Conservation (phyloP, 2,888 invertebrate species). For the Apamea crenata region DNA sequence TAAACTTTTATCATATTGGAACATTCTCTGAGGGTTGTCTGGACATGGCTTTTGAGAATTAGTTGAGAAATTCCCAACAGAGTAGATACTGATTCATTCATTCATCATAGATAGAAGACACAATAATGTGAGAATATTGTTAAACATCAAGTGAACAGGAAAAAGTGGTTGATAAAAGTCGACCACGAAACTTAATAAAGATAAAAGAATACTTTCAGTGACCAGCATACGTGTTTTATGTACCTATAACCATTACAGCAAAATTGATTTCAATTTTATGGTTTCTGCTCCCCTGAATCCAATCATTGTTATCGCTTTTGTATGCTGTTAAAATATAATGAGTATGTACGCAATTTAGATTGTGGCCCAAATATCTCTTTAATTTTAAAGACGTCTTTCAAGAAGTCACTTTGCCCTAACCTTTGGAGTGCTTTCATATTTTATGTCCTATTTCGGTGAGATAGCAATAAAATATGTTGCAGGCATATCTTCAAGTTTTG, state of each 20-base stretch:
- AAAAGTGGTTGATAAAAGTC: slow-evolving; percentile 41
- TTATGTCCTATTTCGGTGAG: slow-evolving; percentile 49
- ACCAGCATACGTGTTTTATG: slow-evolving; percentile 85
- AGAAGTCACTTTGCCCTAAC: slow-evolving; percentile 45
- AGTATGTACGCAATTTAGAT: slow-evolving; percentile 82
- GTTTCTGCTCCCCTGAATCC: slow-evolving; percentile 89
- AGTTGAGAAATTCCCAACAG: slow-evolving; percentile 8
- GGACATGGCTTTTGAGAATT: slow-evolving; percentile 27
- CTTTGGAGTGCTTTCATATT: slow-evolving; percentile 48
- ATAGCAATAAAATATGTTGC: slow-evolving; percentile 55
- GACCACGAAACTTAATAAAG: slow-evolving; percentile 70
- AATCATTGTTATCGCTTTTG: slow-evolving; percentile 89
- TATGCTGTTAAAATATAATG: slow-evolving; percentile 88
- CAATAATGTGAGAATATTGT: slow-evolving; percentile 15
- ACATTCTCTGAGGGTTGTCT: slow-evolving; percentile 52
- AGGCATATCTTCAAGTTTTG: slow-evolving; percentile 39
- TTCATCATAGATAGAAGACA: slow-evolving; percentile 5
- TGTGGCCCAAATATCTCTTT: slow-evolving; percentile 71
- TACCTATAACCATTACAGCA: slow-evolving; percentile 88
- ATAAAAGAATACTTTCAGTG: slow-evolving; percentile 78
- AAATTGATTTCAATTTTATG: slow-evolving; percentile 90
- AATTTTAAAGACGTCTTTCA: slow-evolving; percentile 56
- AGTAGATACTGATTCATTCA: slow-evolving; percentile 3
- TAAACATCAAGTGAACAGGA: slow-evolving; percentile 36
- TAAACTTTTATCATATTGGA: slow-evolving; percentile 75